Conservation (phyloP, 2,888 invertebrate genomes). For the Athalia rosae region DNA sequence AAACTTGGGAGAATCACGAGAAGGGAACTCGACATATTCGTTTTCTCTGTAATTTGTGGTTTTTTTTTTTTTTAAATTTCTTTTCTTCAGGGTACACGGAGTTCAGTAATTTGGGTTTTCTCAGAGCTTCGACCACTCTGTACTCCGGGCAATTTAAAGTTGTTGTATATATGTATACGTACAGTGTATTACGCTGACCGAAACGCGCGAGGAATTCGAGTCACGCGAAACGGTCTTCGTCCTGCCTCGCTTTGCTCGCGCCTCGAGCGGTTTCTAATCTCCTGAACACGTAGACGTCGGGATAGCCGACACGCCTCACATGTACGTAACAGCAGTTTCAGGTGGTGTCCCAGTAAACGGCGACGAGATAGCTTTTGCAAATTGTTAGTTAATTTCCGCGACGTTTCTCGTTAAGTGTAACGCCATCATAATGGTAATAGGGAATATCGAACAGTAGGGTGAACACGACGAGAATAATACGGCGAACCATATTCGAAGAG, state of each 20-base stretch:
- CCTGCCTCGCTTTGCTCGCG: not conserved
- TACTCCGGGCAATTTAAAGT: conserved; percentile 8
- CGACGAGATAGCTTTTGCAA: too few relatives aligned
- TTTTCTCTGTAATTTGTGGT: not conserved
- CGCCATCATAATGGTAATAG: too few relatives aligned
- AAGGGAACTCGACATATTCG: too few relatives aligned
- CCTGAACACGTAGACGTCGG: conserved; percentile 5
- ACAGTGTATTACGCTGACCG: conserved; percentile 5
- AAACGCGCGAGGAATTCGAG: conserved; percentile 34
- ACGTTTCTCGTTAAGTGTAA: too few relatives aligned
- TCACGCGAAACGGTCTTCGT: conserved; percentile 16
- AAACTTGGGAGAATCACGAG: too few relatives aligned
- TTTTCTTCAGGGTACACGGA: not conserved
- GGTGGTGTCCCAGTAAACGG: too few relatives aligned
- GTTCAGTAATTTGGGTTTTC: conserved; percentile 20
- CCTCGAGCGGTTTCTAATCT: not conserved
- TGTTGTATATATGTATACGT: not conserved
- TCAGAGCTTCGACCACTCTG: not conserved
- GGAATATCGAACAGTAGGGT: too few relatives aligned
- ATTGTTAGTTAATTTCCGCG: too few relatives aligned
- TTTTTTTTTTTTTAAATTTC: not conserved
- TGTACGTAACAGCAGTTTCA: too few relatives aligned
- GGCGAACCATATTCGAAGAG: too few relatives aligned
- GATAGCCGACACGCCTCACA: not conserved
- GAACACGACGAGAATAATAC: too few relatives aligned